Percentiles rank a stretch among this genome's conserved stretches.
Conservation (phyloP, 2,888 invertebrate genomes). For the Dysmachus trigonus region DNA sequence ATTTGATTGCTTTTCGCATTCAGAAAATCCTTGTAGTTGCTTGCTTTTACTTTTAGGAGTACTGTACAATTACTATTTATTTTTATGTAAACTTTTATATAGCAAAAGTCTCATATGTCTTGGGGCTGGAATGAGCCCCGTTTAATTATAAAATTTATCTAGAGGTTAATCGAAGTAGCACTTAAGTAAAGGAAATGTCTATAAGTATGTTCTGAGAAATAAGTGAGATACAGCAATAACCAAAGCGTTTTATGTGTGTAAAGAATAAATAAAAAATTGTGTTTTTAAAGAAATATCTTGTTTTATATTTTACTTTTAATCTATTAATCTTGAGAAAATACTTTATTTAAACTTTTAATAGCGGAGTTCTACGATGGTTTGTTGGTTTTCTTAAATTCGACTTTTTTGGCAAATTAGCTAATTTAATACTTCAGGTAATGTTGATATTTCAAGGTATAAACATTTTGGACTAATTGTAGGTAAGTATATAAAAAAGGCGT, state of each 20-base stretch:
- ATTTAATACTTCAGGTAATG: too few species aligned
- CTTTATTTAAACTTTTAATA: too few species aligned
- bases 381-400: too few species aligned
- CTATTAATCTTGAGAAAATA: background rate
- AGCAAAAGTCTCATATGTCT: conserved; percentile 7
- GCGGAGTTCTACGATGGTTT: too few species aligned
- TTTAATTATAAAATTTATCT: conserved; percentile 23
- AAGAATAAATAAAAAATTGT: conserved; percentile 50
- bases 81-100: conserved; percentile 7
- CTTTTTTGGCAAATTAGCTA: too few species aligned
- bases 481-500: too few species aligned
- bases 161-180: conserved; percentile 26
- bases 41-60: conserved; percentile 7
- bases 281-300: conserved; percentile 23
- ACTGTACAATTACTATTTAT: conserved; percentile 26
- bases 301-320: background rate
- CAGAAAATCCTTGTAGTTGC: background rate
- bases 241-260: conserved; percentile 62
- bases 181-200: conserved; percentile 25
- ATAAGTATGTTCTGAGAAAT: conserved; percentile 46
- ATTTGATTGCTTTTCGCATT: background rate
- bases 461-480: too few species aligned
- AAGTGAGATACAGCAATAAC: conserved; percentile 63
- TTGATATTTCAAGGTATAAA: too few species aligned
- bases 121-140: background rate